phyloP scores from a whole-genome alignment of 2,888 invertebrate species.

The Acanthacorydalis orientalis region DNA sequence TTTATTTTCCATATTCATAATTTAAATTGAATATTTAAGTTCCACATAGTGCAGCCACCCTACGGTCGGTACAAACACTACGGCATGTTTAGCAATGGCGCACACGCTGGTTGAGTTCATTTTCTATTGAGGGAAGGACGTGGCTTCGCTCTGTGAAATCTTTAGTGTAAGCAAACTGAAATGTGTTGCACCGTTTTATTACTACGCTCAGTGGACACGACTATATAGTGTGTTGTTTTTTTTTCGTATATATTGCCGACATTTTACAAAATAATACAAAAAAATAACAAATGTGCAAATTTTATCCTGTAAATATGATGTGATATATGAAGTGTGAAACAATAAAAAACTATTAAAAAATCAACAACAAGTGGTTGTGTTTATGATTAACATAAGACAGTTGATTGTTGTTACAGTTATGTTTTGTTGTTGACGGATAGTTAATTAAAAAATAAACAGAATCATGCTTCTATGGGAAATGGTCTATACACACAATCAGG shows the following conservation, averaged over 20 bases:
- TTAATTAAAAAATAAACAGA: too few species aligned
- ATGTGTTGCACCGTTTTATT: not conserved
- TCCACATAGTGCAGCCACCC: not conserved
- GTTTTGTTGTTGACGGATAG: too few species aligned
- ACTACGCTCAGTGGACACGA: not conserved
- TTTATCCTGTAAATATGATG: too few species aligned
- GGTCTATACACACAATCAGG: too few species aligned
- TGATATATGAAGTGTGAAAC: too few species aligned
- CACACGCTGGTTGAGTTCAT: conserved; percentile 20
- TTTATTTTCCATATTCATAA: too few species aligned
- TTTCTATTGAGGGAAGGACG: conserved; percentile 23
- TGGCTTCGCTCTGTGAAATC: conserved; percentile 27
- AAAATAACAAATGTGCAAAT: too few species aligned
- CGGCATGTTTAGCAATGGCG: not conserved
- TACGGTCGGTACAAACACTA: not conserved
- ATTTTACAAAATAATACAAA: too few species aligned
- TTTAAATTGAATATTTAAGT: not conserved
- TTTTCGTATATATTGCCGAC: not conserved
- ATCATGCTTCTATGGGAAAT: too few species aligned
- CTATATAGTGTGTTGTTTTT: not conserved
- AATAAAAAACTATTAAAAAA: not conserved
- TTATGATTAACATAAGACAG: too few species aligned
- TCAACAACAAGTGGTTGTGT: not conserved
- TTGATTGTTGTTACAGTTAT: too few species aligned
- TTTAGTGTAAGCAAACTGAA: conserved; percentile 17